phyloP scores from a whole-genome alignment of 2,888 invertebrate species.

The Phengaris arion region DNA sequence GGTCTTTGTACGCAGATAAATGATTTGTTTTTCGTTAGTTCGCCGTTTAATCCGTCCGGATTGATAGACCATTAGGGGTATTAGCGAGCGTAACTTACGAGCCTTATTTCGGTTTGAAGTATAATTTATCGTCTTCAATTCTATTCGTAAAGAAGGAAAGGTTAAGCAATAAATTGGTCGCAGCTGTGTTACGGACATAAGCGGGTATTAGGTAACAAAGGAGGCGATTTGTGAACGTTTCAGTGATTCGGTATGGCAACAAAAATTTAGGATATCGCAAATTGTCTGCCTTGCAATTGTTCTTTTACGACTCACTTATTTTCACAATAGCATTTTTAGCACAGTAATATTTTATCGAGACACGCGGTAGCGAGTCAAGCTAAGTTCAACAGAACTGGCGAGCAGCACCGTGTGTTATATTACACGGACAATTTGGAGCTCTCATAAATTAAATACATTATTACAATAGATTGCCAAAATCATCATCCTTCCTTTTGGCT shows the following conservation, averaged over 20 bases:
- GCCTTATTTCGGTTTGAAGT: conserved; percentile 76
- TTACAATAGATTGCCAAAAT: too few relatives aligned
- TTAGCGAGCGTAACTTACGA: conserved; percentile 68
- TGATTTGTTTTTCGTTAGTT: conserved; percentile 26
- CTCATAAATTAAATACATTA: too few relatives aligned
- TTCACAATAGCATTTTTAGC: not conserved
- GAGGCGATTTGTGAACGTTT: conserved; percentile 66
- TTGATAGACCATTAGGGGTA: conserved; percentile 68
- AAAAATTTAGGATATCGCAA: conserved; percentile 41
- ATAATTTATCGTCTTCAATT: conserved; percentile 79
- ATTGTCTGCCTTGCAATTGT: conserved; percentile 39
- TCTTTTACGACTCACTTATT: conserved; percentile 34
- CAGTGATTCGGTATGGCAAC: conserved; percentile 44
- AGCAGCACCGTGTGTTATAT: not conserved
- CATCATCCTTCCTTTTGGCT: too few relatives aligned
- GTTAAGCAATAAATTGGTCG: conserved; percentile 70
- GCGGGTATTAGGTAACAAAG: conserved; percentile 73
- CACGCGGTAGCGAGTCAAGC: too few relatives aligned
- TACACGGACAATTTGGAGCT: too few relatives aligned
- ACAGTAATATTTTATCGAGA: too few relatives aligned
- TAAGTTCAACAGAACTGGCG: not conserved
- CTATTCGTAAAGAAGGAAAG: conserved; percentile 70
- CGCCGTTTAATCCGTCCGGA: conserved; percentile 62
- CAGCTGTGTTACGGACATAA: conserved; percentile 74
- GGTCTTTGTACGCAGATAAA: not conserved